These are phyloP conservation scores for Denticeps clupeoides DNA, from an alignment of 2,797 vertebrate genomes.

Conservation along the genomic window DNA sequence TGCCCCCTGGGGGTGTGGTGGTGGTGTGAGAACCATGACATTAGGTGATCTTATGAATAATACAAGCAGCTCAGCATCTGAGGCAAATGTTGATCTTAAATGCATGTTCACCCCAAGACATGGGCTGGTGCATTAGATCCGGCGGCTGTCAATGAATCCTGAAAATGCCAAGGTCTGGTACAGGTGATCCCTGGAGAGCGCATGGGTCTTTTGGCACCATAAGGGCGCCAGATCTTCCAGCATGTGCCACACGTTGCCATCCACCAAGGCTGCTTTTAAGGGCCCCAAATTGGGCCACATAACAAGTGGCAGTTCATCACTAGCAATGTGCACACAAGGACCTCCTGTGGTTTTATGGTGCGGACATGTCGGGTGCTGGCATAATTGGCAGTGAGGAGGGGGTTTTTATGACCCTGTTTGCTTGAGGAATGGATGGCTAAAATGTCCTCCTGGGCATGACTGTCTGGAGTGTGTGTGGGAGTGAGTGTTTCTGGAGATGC, in stretches of 20 bases:
- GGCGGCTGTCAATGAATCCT: constrained; percentile 4
- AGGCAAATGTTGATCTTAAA: constrained; percentile 3
- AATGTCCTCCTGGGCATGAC: neutral
- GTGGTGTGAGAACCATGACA: constrained; percentile 2
- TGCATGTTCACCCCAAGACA: neutral
- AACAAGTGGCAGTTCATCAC: constrained; percentile 2
- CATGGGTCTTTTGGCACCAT: neutral
- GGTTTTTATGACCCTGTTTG: constrained; percentile 1
- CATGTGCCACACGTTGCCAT: neutral
- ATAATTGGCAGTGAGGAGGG: neutral
- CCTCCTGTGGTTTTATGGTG: neutral
- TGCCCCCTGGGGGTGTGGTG: too few relatives aligned
- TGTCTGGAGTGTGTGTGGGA: neutral
- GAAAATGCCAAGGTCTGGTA: neutral
- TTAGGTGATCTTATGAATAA: constrained; percentile 3
- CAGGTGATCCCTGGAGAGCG: neutral
- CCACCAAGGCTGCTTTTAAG: neutral
- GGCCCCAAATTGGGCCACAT: neutral
- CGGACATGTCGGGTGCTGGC: neutral
- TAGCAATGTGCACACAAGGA: neutral
- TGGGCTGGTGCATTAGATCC: neutral
- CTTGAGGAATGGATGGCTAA: neutral
- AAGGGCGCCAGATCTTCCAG: neutral
- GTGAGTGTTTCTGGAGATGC: neutral
- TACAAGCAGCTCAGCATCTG: neutral